These are phyloP conservation scores for Porites lutea DNA, from an alignment of 64 coral and sea anemone genomes.

Conservation along the genomic window DNA sequence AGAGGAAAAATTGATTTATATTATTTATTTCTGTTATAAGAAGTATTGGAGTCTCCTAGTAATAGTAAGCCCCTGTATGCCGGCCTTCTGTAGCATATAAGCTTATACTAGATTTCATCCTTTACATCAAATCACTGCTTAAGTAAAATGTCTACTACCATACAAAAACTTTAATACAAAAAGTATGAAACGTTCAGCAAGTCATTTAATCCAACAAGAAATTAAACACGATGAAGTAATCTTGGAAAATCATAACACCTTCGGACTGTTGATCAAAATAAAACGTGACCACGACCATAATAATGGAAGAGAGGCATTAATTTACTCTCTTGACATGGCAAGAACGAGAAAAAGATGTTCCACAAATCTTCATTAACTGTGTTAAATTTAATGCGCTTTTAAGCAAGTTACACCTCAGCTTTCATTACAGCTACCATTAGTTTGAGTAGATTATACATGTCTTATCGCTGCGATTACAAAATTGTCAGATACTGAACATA, in stretches of 20 bases:
- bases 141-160: too few species aligned
- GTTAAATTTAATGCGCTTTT: background rate
- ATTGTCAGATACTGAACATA: background rate
- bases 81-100: too few species aligned
- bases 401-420: background rate
- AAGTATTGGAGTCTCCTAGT: too few species aligned
- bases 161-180: too few species aligned
- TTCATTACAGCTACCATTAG: background rate
- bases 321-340: too few species aligned
- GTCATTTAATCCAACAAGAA: too few species aligned
- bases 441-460: background rate
- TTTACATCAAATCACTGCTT: background rate
- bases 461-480: background rate
- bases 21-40: too few species aligned
- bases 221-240: background rate
- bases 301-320: too few species aligned
- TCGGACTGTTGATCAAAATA: background rate
- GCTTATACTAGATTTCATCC: too few species aligned
- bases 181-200: too few species aligned
- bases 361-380: background rate
- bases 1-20: too few species aligned
- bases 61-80: too few species aligned
- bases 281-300: background rate
- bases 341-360: background rate
- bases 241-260: background rate